phyloP scores from a whole-genome alignment of 2,888 invertebrate species.

The Myopa tessellatipennis region DNA sequence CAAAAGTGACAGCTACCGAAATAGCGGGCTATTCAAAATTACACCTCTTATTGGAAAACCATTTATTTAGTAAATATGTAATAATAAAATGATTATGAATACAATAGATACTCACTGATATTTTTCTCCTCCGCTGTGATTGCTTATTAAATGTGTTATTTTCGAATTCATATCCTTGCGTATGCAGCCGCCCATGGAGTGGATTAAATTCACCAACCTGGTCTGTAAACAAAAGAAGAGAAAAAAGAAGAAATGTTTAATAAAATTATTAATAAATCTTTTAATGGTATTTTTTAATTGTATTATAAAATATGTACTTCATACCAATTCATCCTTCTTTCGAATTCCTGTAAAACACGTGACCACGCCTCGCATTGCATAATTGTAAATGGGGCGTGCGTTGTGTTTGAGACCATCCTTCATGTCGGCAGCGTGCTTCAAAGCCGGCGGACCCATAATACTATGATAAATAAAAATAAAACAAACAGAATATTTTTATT shows the following conservation, averaged over 20 bases:
- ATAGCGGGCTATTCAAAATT: too few relatives aligned
- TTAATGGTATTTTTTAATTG: neutral
- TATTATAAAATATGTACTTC: conserved; percentile 38
- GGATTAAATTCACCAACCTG: conserved; percentile 87
- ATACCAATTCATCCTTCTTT: conserved; percentile 88
- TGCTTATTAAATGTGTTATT: conserved; percentile 94
- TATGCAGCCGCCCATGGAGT: conserved; percentile 97
- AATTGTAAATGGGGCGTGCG: conserved; percentile 85
- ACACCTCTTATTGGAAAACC: too few relatives aligned
- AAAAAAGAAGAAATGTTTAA: neutral
- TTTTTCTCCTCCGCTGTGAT: conserved; percentile 89
- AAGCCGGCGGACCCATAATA: conserved; percentile 84
- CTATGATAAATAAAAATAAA: conserved; percentile 59
- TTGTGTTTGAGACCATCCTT: conserved; percentile 78
- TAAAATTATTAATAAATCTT: neutral
- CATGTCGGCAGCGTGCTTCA: conserved; percentile 79
- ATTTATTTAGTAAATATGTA: too few relatives aligned
- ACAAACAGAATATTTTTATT: neutral
- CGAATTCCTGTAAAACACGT: conserved; percentile 94
- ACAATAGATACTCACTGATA: conserved; percentile 73
- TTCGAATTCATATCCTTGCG: conserved; percentile 88
- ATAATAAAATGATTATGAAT: neutral
- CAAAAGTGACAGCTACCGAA: too few relatives aligned
- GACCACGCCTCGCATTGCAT: conserved; percentile 88
- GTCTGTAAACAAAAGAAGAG: conserved; percentile 72